These are phyloP conservation scores for Poeciliopsis gracilis DNA, from an alignment of 2,797 vertebrate species.

Conservation along the genomic window DNA sequence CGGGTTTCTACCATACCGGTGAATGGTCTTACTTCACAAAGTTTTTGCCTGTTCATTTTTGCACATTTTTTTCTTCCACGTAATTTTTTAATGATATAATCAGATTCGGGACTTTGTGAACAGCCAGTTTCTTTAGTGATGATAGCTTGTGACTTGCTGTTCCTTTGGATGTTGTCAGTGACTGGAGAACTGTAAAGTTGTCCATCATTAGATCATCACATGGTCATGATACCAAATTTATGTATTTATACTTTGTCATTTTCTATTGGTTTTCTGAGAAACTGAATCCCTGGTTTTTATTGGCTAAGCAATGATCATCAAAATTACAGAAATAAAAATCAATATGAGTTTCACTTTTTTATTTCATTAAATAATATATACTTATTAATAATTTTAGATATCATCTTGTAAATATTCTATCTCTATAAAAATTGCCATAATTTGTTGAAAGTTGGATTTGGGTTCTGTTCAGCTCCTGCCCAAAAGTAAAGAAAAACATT, in stretches of 20 bases:
- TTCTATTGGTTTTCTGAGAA: background rate
- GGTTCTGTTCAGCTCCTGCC: slow-evolving; percentile 13
- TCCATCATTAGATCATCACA: background rate
- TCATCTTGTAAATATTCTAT: background rate
- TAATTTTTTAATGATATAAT: background rate
- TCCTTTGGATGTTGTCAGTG: background rate
- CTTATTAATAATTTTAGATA: background rate
- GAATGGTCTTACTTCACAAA: background rate
- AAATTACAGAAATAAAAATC: background rate
- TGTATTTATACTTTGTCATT: background rate
- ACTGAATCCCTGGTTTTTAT: background rate
- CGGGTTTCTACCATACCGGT: background rate
- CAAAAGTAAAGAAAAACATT: slow-evolving; percentile 31
- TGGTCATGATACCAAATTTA: background rate
- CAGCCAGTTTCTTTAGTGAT: background rate
- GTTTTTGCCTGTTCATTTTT: background rate
- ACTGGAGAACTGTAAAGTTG: background rate
- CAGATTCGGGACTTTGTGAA: background rate
- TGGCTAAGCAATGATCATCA: background rate
- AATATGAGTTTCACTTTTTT: background rate
- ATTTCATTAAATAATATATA: background rate
- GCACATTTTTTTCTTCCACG: background rate
- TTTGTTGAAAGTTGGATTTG: slow-evolving; percentile 31
- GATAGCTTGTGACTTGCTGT: background rate
- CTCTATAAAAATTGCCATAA: background rate